phyloP scores from a whole-genome alignment of 1,140 invertebrate genomes.

The Sipha flava region DNA sequence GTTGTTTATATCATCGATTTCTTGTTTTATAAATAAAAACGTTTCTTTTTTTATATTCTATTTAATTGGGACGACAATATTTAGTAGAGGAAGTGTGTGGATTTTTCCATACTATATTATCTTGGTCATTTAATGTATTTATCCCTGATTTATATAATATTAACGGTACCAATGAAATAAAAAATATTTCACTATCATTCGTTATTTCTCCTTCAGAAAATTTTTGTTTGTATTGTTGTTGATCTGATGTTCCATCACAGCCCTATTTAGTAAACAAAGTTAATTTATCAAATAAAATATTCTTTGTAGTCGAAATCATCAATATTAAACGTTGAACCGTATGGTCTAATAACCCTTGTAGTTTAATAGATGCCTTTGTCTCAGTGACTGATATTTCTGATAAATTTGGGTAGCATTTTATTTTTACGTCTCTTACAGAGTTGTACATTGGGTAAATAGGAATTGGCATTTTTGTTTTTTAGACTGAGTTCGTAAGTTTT shows the following conservation, averaged over 20 bases:
- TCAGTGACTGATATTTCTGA: constrained; percentile 5
- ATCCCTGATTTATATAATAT: background rate
- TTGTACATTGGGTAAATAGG: constrained; percentile 24
- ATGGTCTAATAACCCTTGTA: background rate
- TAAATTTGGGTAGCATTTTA: constrained; percentile 17
- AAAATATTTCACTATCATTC: constrained; percentile 17
- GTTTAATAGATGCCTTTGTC: background rate
- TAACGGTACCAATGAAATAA: constrained; percentile 23
- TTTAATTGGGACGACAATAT: constrained; percentile 25
- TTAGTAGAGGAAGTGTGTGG: constrained; percentile 20
- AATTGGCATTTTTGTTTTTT: background rate
- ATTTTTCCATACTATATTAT: constrained; percentile 32
- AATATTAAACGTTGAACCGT: background rate
- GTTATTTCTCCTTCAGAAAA: constrained; percentile 1
- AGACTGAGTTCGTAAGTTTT: background rate
- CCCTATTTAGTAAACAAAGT: background rate
- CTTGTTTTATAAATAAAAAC: background rate
- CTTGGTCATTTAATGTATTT: background rate
- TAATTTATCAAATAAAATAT: background rate
- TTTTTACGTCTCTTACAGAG: constrained; percentile 23
- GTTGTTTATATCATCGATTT: background rate
- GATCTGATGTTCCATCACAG: constrained; percentile 5
- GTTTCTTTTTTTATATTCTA: background rate
- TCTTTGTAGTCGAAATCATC: background rate
- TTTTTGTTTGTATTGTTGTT: constrained; percentile 31